These are phyloP conservation scores for Folsomia manolachei DNA, from an alignment of 2,888 invertebrate genomes.

Conservation along the genomic window DNA sequence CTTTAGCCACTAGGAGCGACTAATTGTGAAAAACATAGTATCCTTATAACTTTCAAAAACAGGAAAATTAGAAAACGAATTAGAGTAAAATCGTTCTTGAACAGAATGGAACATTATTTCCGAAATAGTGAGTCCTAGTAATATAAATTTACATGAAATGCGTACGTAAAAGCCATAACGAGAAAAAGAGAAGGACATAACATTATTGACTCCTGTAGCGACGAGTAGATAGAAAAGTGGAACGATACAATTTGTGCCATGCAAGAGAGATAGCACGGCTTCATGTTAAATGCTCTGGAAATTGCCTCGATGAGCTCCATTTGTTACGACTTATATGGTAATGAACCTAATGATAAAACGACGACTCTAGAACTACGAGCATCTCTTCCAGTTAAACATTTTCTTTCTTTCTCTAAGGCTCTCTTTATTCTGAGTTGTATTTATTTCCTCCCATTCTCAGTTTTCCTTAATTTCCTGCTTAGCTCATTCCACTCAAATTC, in stretches of 20 bases:
- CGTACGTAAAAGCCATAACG: neutral
- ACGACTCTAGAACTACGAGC: slow-evolving; percentile 36
- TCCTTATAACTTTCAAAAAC: no score
- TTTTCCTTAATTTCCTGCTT: neutral
- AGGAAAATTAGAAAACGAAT: no score
- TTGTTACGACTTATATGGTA: slow-evolving; percentile 50
- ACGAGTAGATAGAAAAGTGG: neutral
- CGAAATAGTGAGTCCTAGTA: neutral
- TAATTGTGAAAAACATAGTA: no score
- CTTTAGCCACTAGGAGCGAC: no score
- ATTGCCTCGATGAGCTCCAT: slow-evolving; percentile 48
- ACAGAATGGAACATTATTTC: neutral
- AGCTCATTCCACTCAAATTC: no score
- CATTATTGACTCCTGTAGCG: no score
- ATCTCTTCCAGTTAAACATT: slow-evolving; percentile 31
- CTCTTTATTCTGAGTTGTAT: neutral
- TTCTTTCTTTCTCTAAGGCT: neutral
- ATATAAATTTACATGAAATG: neutral
- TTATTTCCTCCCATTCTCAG: neutral
- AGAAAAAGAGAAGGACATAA: neutral
- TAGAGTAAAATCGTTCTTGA: no score
- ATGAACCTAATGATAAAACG: slow-evolving; percentile 49
- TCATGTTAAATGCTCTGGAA: slow-evolving; percentile 48
- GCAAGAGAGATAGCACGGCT: slow-evolving; percentile 45
- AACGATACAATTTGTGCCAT: slow-evolving; percentile 9